Conservation (phyloP, 2,113 vertebrate species). For the Carettochelys insculpta region DNA sequence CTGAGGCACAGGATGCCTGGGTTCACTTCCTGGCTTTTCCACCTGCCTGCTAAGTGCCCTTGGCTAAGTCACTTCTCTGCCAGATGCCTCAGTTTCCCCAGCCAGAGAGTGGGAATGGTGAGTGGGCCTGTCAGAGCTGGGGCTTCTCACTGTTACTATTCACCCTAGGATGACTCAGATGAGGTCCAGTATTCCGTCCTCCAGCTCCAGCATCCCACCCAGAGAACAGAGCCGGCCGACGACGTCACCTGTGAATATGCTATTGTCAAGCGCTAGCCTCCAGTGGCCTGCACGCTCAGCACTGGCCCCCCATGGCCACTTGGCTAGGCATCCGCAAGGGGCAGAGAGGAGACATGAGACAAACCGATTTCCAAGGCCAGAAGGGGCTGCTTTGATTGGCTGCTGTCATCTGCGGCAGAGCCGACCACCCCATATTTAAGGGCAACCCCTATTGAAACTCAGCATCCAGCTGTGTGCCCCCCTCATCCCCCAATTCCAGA, state of each 20-base stretch:
- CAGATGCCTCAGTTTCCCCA: not conserved
- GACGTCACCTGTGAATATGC: not conserved
- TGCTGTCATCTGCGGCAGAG: too few species aligned
- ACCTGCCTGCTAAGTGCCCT: not conserved
- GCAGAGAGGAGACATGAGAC: not conserved
- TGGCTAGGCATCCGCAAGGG: not conserved
- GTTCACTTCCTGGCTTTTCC: not conserved
- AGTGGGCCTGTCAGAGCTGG: too few species aligned
- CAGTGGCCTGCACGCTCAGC: not conserved
- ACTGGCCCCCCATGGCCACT: too few species aligned
- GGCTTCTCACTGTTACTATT: not conserved
- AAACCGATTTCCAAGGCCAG: not conserved
- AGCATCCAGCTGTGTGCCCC: too few species aligned
- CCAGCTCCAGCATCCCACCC: not conserved
- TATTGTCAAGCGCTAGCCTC: not conserved
- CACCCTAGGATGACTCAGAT: not conserved
- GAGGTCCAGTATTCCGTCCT: not conserved
- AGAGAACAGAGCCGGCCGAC: fast-evolving
- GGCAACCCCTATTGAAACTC: too few species aligned
- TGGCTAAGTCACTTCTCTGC: not conserved
- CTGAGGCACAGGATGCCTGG: not conserved
- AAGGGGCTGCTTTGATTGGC: not conserved
- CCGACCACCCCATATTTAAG: too few species aligned
- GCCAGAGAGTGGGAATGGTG: not conserved
- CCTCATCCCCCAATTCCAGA: too few species aligned